Evolutionary conservation across 2,888 invertebrate genomes (phyloP).

Genomic region (Rapana venosa): DNA sequence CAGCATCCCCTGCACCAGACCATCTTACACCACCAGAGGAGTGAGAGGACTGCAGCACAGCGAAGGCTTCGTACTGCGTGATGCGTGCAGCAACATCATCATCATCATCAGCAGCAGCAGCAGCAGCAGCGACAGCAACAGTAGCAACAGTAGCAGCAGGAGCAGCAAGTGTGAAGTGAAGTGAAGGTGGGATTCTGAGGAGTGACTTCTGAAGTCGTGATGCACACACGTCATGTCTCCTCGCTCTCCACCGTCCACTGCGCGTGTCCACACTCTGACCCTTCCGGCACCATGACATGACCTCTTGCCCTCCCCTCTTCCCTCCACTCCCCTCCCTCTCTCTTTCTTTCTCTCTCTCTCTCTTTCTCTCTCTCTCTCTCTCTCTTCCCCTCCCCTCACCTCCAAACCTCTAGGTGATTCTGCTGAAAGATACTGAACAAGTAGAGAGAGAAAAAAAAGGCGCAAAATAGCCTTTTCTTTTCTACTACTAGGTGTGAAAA

Average conservation of each 20-base stretch:
- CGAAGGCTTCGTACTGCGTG: neutral
- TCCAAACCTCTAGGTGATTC: neutral
- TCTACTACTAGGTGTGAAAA: too few relatives aligned
- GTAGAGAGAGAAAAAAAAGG: too few relatives aligned
- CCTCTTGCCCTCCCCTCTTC: neutral
- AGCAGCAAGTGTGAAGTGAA: neutral
- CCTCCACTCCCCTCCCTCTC: neutral
- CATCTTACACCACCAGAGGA: too few relatives aligned
- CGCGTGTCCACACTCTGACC: neutral
- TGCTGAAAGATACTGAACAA: too few relatives aligned
- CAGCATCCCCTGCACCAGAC: too few relatives aligned
- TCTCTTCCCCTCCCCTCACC: neutral
- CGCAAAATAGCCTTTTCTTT: too few relatives aligned
- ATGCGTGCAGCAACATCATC: neutral
- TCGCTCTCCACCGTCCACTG: neutral
- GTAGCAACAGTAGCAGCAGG: neutral
- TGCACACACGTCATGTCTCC: neutral
- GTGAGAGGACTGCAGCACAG: too few relatives aligned
- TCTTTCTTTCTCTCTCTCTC: neutral
- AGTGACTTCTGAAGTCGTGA: neutral
- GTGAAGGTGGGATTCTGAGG: too few relatives aligned
- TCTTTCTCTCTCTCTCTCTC: neutral
- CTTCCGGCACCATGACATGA: slow-evolving; percentile 8
- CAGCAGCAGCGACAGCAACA: slow-evolving; percentile 18
- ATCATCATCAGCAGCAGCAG: neutral